Evolutionary conservation across 2,113 vertebrate species (phyloP), one percentile per base, ranked within the genome.

Genomic region (Neofelis nebulosa): DNA sequence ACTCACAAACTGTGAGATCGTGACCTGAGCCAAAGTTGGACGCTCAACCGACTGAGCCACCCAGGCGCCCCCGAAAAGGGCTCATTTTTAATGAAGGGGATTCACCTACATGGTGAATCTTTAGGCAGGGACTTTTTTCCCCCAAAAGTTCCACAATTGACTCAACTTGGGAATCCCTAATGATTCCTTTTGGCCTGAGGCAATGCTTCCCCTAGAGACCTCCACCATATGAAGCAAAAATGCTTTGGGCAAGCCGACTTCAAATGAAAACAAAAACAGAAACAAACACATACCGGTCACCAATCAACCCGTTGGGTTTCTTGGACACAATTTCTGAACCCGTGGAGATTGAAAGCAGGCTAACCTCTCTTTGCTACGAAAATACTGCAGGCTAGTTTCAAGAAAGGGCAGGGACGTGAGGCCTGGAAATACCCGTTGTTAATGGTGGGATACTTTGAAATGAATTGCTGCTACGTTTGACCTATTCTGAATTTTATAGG

Each of bases 311-410:
- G 52, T 31, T 31, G 57, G 61, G 8, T 65, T 89, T 97, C 83
- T 80, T 94, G 57, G 94, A 76, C 83, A 73, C 71, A 74, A 91
- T 74, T 87, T 91, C 78, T 78, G 61, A 91, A 33, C 61, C 66
- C 41, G 79, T 36, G n/a, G 63, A 65, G 88, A 80, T 92, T 63
- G 33, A 41, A 80, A n/a, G 73, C 36, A 25, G 29, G 4, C 36
- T 65, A n/a, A 85, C 33, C 36, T 15, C 27, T 68, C 55, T 78
- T 96, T 83, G n/a, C 92, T 63, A 68, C 73, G 57, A 65, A 95
- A 74, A 92, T 74, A 31, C 36, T 25, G 6, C 10, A 11, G 19
- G 45, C 21, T 69, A 48, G 33, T 69, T 92, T 82, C 14, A n/a
- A 33, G 71, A 55, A 41, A 86, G 73, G 45, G 13, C 41, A 65